A percentile compares a stretch with the other conserved stretches of the same genome.
These are phyloP conservation scores for Melanotaenia duboulayi DNA, from an alignment of 2,113 vertebrate species.

Conservation along the genomic window DNA sequence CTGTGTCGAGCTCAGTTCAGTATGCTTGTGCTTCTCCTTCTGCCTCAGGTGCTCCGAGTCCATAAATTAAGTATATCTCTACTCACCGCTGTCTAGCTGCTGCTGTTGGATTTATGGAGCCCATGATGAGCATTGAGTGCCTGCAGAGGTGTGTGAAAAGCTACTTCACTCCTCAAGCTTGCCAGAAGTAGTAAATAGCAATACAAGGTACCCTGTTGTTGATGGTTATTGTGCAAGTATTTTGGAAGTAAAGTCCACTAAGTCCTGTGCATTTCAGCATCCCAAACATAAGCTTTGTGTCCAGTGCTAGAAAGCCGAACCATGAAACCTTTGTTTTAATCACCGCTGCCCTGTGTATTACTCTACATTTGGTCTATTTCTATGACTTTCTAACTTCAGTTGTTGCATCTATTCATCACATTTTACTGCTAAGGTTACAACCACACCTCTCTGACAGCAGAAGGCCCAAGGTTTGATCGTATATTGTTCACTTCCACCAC, in stretches of 20 bases:
- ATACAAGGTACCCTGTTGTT: conserved; percentile 28
- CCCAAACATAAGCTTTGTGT: neutral
- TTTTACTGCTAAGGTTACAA: conserved; percentile 11
- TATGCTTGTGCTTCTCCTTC: conserved; percentile 30
- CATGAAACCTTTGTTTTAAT: conserved; percentile 1
- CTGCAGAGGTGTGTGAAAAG: conserved; percentile 67
- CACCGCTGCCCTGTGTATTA: neutral
- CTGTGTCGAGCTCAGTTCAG: conserved; percentile 55
- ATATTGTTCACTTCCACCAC: neutral
- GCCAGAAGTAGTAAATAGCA: conserved; percentile 48
- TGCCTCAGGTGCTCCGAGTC: conserved; percentile 57
- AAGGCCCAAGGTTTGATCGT: conserved; percentile 26
- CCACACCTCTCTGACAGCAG: conserved; percentile 4
- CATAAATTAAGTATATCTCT: conserved; percentile 60
- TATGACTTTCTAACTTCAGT: neutral
- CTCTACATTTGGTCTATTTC: conserved; percentile 2
- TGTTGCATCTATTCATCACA: conserved; percentile 16
- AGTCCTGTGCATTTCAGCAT: conserved; percentile 30
- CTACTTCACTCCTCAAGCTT: conserved; percentile 48
- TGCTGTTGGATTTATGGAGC: conserved; percentile 70
- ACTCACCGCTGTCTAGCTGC: conserved; percentile 48
- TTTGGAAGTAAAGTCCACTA: conserved; percentile 11
- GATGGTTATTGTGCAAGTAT: conserved; percentile 39
- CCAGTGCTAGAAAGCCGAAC: neutral
- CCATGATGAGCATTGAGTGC: conserved; percentile 62